Percentiles rank a stretch among this genome's conserved stretches.
phyloP scores from a whole-genome alignment of 1,140 invertebrate genomes.

The Drosophila kepulauana region DNA sequence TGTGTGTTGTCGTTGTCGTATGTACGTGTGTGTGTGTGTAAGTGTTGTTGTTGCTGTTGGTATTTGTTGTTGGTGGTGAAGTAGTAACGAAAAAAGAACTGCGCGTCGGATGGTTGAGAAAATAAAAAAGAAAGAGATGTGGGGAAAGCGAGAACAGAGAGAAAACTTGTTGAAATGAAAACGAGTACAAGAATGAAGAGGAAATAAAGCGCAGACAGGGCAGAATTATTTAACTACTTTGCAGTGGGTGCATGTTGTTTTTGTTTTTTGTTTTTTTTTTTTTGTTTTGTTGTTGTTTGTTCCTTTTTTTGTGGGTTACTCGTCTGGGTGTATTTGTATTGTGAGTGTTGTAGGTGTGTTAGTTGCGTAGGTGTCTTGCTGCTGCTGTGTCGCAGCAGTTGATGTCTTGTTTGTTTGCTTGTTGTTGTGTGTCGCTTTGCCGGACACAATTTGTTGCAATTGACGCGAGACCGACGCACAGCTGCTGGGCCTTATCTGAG shows the following conservation, averaged over 20 bases:
- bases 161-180: conserved; percentile 79
- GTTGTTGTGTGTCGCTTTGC: conserved; percentile 21
- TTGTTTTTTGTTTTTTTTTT: conserved; percentile 31
- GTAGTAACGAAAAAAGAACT: conserved; percentile 78
- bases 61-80: conserved; percentile 58
- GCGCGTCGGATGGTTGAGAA: conserved; percentile 60
- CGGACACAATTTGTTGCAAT: conserved; percentile 51
- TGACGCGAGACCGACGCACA: conserved; percentile 59
- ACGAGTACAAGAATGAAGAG: conserved; percentile 73
- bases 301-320: conserved; percentile 29
- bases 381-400: neutral
- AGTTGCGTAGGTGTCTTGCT: conserved; percentile 9
- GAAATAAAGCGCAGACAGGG: conserved; percentile 83
- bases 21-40: conserved; percentile 25
- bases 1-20: conserved; percentile 30
- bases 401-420: conserved; percentile 39
- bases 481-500: conserved; percentile 70
- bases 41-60: conserved; percentile 49
- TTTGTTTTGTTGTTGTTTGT: conserved; percentile 5
- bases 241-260: conserved; percentile 79
- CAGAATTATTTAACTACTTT: conserved; percentile 83
- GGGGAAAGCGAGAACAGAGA: conserved; percentile 58
- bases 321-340: conserved; percentile 20
- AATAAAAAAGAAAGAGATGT: conserved; percentile 27
- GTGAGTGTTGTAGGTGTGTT: conserved; percentile 8